phyloP scores from a whole-genome alignment of 2,797 vertebrate species.

The Lophura swinhoii region DNA sequence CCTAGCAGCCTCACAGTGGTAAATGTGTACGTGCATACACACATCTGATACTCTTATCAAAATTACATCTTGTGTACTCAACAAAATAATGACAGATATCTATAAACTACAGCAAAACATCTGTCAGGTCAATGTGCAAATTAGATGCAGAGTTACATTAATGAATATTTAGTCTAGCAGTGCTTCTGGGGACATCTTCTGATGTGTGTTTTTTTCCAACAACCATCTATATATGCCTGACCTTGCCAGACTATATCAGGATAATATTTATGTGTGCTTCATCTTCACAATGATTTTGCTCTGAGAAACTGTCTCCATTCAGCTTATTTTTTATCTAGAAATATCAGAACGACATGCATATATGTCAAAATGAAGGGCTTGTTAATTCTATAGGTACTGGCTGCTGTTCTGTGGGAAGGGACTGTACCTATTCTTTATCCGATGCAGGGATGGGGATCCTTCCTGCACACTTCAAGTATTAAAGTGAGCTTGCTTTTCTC shows the following conservation, averaged over 20 bases:
- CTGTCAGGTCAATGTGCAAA: not conserved
- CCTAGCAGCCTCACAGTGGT: not conserved
- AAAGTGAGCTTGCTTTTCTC: not conserved
- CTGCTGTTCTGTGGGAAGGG: not conserved
- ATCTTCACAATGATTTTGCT: not conserved
- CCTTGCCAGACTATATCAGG: not conserved
- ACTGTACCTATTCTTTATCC: not conserved
- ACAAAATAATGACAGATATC: not conserved
- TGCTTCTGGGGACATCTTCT: not conserved
- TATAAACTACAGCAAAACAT: not conserved
- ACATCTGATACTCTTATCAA: not conserved
- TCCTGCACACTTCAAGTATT: not conserved
- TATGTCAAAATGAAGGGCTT: not conserved
- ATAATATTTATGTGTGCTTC: not conserved
- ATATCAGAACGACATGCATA: not conserved
- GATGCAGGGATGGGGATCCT: not conserved
- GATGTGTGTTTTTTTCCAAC: not conserved
- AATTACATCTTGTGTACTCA: rapidly evolving
- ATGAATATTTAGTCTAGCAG: not conserved
- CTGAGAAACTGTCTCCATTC: not conserved
- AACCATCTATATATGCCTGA: not conserved
- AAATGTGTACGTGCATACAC: not conserved
- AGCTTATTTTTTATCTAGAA: not conserved
- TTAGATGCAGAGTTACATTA: not conserved
- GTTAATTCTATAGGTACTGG: not conserved